These are phyloP conservation scores for Acholoe squamosa DNA, from an alignment of 2,888 invertebrate species.

Conservation along the genomic window DNA sequence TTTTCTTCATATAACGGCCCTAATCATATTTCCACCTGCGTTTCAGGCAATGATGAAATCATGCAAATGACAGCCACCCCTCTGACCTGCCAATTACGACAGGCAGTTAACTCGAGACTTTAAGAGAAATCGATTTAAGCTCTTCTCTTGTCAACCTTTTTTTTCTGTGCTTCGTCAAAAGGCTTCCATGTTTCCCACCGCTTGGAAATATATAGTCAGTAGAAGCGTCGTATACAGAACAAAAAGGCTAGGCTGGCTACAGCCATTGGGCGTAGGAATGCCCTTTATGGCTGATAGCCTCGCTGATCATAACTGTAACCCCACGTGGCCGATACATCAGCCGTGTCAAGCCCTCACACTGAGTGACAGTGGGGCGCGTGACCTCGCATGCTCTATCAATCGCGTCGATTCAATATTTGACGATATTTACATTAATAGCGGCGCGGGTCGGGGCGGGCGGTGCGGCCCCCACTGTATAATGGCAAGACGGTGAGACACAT, in stretches of 20 bases:
- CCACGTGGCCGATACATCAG: slow-evolving; percentile 45
- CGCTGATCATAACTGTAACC: slow-evolving; percentile 34
- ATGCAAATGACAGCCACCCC: slow-evolving; percentile 45
- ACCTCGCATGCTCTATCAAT: slow-evolving; percentile 56
- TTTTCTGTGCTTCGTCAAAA: too few relatives aligned
- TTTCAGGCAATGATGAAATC: background rate
- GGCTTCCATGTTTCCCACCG: too few relatives aligned
- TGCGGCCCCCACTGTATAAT: slow-evolving; percentile 16
- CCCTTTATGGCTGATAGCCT: background rate
- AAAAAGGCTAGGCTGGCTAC: background rate
- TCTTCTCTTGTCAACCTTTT: too few relatives aligned
- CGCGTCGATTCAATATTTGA: slow-evolving; percentile 55
- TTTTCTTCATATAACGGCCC: slow-evolving; percentile 34
- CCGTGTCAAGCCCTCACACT: background rate
- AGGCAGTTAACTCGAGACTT: background rate
- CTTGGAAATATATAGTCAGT: too few relatives aligned
- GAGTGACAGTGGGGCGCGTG: slow-evolving; percentile 23
- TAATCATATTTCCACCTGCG: slow-evolving; percentile 60
- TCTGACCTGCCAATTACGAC: slow-evolving; percentile 12
- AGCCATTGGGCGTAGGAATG: background rate
- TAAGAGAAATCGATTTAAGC: background rate
- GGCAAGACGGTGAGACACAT: slow-evolving; percentile 53
- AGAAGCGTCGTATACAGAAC: background rate
- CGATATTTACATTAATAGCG: slow-evolving; percentile 57
- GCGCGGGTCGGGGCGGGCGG: slow-evolving; percentile 22